Evolutionary conservation across 2,797 vertebrate species (phyloP).

Genomic region (Scolopax rusticola): DNA sequence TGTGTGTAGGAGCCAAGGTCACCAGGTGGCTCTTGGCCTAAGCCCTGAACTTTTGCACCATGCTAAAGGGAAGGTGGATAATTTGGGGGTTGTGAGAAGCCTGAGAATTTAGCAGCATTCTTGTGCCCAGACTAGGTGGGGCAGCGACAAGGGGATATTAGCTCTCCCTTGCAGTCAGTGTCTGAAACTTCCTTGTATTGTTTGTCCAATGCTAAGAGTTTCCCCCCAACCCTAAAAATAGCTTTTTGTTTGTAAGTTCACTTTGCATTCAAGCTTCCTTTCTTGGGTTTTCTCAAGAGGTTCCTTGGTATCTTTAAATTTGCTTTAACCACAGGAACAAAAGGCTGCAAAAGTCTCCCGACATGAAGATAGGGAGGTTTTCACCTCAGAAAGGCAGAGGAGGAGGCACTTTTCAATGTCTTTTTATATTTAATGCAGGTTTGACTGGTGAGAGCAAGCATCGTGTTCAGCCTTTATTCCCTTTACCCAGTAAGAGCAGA

Average conservation of each 20-base stretch:
- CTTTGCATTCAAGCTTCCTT: constrained; percentile 85
- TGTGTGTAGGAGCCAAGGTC: not conserved
- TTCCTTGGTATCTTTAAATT: constrained; percentile 78
- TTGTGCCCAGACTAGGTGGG: constrained; percentile 82
- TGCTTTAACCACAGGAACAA: constrained; percentile 72
- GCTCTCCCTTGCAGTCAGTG: constrained; percentile 78
- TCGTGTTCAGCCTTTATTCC: constrained; percentile 39
- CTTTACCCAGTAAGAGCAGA: not conserved
- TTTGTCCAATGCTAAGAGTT: constrained; percentile 81
- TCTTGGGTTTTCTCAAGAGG: constrained; percentile 68
- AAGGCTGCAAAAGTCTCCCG: constrained; percentile 33
- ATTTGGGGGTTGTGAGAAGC: not conserved
- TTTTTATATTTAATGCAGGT: constrained; percentile 60
- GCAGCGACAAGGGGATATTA: constrained; percentile 75
- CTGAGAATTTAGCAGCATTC: constrained; percentile 49
- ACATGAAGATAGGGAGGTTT: constrained; percentile 31
- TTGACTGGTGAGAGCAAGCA: constrained; percentile 54
- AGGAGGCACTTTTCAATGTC: not conserved
- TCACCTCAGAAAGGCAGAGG: constrained; percentile 14
- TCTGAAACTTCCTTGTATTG: constrained; percentile 92
- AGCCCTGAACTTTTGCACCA: constrained; percentile 61
- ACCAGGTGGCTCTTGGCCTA: not conserved
- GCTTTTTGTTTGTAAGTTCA: constrained; percentile 88
- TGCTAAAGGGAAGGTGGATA: not conserved
- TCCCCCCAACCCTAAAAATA: constrained; percentile 85